Percentiles rank a stretch among this genome's conserved stretches.
Evolutionary conservation across 2,888 invertebrate species (phyloP).

Genomic region (Trachelus troglodyta): DNA sequence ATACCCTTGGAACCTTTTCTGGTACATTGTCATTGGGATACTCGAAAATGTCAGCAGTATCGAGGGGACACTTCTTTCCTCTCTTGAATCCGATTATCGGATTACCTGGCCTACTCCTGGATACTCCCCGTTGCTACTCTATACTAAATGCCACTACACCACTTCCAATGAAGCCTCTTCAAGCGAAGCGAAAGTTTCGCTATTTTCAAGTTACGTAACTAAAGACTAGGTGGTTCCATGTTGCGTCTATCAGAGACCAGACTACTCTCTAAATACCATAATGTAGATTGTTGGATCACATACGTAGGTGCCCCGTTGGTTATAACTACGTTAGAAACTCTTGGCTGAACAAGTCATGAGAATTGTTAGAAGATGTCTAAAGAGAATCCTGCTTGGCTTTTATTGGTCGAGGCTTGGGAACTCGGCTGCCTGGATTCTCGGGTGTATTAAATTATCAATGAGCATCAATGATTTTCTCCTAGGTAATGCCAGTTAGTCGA

Average conservation of each 20-base stretch:
- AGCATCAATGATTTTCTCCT: neutral
- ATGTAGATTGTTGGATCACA: neutral
- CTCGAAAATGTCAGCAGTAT: constrained; percentile 58
- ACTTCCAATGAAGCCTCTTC: constrained; percentile 25
- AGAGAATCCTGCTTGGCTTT: neutral
- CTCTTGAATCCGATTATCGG: constrained; percentile 61
- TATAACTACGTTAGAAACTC: neutral
- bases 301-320: neutral
- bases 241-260: neutral
- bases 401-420: neutral
- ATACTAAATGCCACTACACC: neutral
- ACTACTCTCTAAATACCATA: neutral
- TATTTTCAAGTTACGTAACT: neutral
- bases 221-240: neutral
- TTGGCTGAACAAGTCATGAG: neutral
- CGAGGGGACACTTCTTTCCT: constrained; percentile 39
- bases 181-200: constrained; percentile 46
- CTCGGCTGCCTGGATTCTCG: neutral
- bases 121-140: neutral
- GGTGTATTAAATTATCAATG: neutral
- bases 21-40: constrained; percentile 53
- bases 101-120: constrained; percentile 37
- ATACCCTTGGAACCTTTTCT: constrained; percentile 37
- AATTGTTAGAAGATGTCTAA: neutral
- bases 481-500: neutral